Evolutionary conservation across 2,113 vertebrate genomes (phyloP), one percentile per base, ranked within the genome.

Genomic region (Solea solea): DNA sequence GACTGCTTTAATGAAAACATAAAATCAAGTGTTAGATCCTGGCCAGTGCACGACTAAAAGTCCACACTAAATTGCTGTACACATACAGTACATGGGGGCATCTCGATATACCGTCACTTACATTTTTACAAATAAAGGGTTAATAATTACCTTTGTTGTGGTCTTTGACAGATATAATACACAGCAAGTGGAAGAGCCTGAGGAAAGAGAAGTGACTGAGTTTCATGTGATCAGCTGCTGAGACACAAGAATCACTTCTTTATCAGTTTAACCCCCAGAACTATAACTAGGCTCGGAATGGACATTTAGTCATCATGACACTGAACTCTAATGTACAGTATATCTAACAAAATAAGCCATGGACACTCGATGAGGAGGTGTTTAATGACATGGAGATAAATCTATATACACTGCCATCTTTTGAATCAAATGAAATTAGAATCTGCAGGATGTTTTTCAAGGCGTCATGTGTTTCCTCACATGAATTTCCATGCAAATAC

Each of bases 101-200:
- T 8, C 14, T 15, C 11, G 39, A 61, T 41, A 13, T 27, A 25
- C n/a, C 8, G 6, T 56, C 8, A 42, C 49, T 8, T n/a, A 7
- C 13, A 50, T n/a, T 50, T 15, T 50, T 52, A 52, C 1, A 4
- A 34, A 2, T 34, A 34, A 34, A 34, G 34, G 7, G 10, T 54
- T 15, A 56, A 50, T 40, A n/a, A 75, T 91, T 91, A 92, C 83
- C 83, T 91, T 16, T 2, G 75, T 10, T 0, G 64, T 4, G 64
- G 57, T 64, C 72, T 63, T 25, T 86, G 70, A 53, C 58, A 83
- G 46, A 89, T 1, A 52, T 89, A 90, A 45, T 81, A 87, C 41
- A 85, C 0, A 51, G 68, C 73, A 9, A 93, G 85, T 44, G 92
- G 64, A 42, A 88, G 57, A n/a, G 92, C 89, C 94, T 94, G 77